Base-by-base conservation (phyloP, 2,888 invertebrate species). In the Amphipyra tragopoginis region DNA sequence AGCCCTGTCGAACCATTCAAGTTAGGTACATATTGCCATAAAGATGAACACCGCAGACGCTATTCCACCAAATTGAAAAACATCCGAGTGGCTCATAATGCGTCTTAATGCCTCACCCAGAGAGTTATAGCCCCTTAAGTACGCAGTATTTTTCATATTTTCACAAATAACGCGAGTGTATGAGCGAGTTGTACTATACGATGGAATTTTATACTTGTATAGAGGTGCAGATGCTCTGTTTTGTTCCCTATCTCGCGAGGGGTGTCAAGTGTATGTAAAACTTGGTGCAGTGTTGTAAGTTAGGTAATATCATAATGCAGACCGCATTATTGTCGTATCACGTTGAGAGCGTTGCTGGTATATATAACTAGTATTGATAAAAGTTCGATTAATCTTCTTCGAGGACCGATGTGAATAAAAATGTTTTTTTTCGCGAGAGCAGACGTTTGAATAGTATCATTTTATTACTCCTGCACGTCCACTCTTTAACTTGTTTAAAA, bases 61-160 rank as follows among this genome's bases (percentile, higher is more conserved):
- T 89, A 90, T 94, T 92, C 79, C 72, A 77, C 80, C 85, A 94
- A 94, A 94, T 94, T 94, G 93, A 93, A 94, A 94, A 93, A 92
- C 91, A 90, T 88, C 89, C 68, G 89, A 91, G 88, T 89, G 87
- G 79, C 86, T 89, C 90, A 90, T 92, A 92, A 93, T 91, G 85
- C 86, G 84, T 90, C 89, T 91, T 92, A 93, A 93, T 93, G 90
- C 88, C 81, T 88, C 85, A 82, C 88, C 79, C 74, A 68, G 85
- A 88, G 90, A 92, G 91, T 91, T 90, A 91, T 89, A 74, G 88
- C 86, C 81, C 82, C 86, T 85, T 86, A 90, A 89, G 87, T 87
- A 85, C 85, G 85, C 81, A 83, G 86, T 90, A 87, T 92, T 92
- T 92, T 90, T 92, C 91, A 93, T 92, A 90, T 91, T 90, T 91